Evolutionary conservation across 1,140 invertebrate genomes (phyloP).

Genomic region (Acyrthosiphon pisum): DNA sequence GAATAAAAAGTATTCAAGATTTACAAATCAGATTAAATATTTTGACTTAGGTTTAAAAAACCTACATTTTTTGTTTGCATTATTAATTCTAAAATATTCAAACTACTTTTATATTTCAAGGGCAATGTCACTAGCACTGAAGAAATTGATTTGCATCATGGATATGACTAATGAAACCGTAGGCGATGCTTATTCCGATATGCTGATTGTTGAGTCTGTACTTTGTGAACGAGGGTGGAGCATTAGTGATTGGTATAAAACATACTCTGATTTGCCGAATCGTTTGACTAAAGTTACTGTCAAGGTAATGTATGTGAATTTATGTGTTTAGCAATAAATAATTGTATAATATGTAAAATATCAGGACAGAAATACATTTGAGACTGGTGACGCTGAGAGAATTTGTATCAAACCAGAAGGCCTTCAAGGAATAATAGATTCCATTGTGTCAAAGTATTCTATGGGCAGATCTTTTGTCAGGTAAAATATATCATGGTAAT

Average conservation of each 20-base stretch:
- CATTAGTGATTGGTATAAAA: conserved; percentile 78
- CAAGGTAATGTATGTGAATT: conserved; percentile 40
- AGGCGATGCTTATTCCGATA: conserved; percentile 95
- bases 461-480: conserved; percentile 86
- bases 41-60: background rate
- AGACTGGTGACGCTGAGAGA: conserved; percentile 86
- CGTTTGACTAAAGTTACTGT: conserved; percentile 88
- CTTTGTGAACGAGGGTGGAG: conserved; percentile 82
- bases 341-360: background rate
- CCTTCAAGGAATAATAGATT: conserved; percentile 83
- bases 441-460: conserved; percentile 72
- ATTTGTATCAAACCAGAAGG: conserved; percentile 78
- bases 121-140: conserved; percentile 29
- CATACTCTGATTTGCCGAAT: conserved; percentile 88
- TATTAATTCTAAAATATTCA: background rate
- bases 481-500: conserved; percentile 63
- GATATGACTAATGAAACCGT: conserved; percentile 94
- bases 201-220: conserved; percentile 92
- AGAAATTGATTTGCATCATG: conserved; percentile 72
- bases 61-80: background rate
- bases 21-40: background rate
- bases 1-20: background rate
- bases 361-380: conserved; percentile 81
- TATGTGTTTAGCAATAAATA: background rate
- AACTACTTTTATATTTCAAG: background rate